A percentile compares a stretch with the other conserved stretches of the same genome.
phyloP scores from a whole-genome alignment of 2,888 invertebrate genomes.

The Drosophila meridionalis region DNA sequence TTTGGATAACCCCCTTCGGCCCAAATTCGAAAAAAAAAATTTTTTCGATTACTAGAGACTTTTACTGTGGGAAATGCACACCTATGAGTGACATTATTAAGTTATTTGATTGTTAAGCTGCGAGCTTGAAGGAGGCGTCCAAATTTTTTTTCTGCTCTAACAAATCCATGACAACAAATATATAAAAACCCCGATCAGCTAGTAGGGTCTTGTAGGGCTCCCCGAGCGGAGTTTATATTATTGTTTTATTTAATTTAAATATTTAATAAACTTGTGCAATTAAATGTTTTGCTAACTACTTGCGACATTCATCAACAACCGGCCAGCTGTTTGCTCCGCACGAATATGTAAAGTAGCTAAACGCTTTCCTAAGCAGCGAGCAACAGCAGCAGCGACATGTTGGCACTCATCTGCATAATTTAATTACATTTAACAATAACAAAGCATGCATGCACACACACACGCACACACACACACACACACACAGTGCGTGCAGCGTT shows the following conservation, averaged over 20 bases:
- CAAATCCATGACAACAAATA: no score
- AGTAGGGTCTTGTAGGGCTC: no score
- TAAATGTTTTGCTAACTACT: background rate
- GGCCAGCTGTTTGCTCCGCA: conserved; percentile 50
- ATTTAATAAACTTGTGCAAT: conserved; percentile 2
- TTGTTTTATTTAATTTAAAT: background rate
- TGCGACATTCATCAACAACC: conserved; percentile 28
- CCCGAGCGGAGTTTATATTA: no score
- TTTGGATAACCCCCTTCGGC: no score
- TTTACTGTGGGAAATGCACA: no score
- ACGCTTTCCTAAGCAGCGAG: conserved; percentile 58
- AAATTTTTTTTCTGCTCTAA: no score
- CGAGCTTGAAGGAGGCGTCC: no score
- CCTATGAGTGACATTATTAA: no score
- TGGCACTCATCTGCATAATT: conserved; percentile 78
- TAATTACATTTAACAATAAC: conserved; percentile 79
- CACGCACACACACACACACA: conserved; percentile 25
- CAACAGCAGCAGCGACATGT: conserved; percentile 43
- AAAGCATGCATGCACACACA: conserved; percentile 45
- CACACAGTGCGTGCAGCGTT: conserved; percentile 62
- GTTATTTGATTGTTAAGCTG: no score
- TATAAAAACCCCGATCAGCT: no score
- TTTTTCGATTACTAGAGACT: no score
- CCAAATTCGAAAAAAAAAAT: no score
- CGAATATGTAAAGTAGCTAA: conserved; percentile 51